phyloP scores from a whole-genome alignment of 2,888 invertebrate species.

The Euclidia mi region DNA sequence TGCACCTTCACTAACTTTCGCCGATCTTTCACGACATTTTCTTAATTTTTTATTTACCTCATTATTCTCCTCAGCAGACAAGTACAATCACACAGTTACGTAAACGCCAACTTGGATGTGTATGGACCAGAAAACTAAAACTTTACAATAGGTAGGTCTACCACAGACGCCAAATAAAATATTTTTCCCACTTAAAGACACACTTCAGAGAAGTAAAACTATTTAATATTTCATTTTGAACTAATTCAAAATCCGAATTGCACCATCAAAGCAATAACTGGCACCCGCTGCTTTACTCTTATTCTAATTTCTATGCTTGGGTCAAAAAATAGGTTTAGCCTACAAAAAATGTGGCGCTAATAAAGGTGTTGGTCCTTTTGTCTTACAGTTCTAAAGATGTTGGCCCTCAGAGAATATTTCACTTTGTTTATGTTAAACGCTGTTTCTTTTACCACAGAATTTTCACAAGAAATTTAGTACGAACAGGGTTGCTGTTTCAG shows the following conservation, averaged over 20 bases:
- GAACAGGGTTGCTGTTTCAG: slow-evolving; percentile 7
- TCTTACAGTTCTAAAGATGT: slow-evolving; percentile 22
- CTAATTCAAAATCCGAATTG: neutral
- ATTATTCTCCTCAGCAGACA: no score
- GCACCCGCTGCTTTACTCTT: neutral
- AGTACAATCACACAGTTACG: no score
- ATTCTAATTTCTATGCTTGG: slow-evolving; percentile 9
- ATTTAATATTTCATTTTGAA: no score
- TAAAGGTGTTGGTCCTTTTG: slow-evolving; percentile 10
- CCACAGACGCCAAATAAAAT: no score
- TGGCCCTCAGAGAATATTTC: slow-evolving; percentile 26
- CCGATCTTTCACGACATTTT: no score
- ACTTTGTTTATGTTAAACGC: slow-evolving; percentile 18
- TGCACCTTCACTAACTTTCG: no score
- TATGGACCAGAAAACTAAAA: no score
- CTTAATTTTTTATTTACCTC: no score
- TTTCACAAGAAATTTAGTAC: slow-evolving; percentile 22
- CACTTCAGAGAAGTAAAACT: no score
- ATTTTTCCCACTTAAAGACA: no score
- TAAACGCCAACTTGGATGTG: no score
- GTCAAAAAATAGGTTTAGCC: slow-evolving; percentile 19
- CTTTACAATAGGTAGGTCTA: no score
- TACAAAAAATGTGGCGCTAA: slow-evolving; percentile 21
- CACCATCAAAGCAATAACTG: neutral
- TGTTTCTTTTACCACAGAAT: slow-evolving; percentile 14